These are phyloP conservation scores for Uropsilus gracilis DNA, from an alignment of 2,113 vertebrate genomes.

Conservation along the genomic window DNA sequence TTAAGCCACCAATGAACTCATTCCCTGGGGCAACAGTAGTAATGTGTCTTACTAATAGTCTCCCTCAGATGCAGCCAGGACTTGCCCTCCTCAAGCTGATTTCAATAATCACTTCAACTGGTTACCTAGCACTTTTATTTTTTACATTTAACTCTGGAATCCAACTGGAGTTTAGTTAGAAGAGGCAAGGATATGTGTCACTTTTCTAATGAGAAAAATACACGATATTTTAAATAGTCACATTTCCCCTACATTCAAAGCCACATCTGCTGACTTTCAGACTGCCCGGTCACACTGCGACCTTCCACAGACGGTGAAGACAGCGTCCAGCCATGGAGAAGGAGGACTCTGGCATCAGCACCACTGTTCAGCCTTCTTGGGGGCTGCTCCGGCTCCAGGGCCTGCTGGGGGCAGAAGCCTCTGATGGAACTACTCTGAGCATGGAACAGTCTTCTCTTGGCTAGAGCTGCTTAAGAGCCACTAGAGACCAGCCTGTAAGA, in stretches of 20 bases:
- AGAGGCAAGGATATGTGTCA: neutral
- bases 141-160: constrained; percentile 35
- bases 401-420: neutral
- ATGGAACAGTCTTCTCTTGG: neutral
- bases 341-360: neutral
- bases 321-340: neutral
- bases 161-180: neutral
- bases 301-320: neutral
- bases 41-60: neutral
- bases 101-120: neutral
- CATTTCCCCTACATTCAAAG: neutral
- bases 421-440: neutral
- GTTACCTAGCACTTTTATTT: neutral
- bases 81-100: neutral
- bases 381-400: no score
- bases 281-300: neutral
- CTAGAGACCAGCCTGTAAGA: neutral
- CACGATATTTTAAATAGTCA: neutral
- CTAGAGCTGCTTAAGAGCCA: neutral
- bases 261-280: neutral
- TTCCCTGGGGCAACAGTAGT: neutral
- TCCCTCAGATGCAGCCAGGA: neutral
- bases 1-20: neutral
- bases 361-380: neutral
- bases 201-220: neutral